Conservation (phyloP, 1,140 invertebrate genomes). For the Drosophila hydei region DNA sequence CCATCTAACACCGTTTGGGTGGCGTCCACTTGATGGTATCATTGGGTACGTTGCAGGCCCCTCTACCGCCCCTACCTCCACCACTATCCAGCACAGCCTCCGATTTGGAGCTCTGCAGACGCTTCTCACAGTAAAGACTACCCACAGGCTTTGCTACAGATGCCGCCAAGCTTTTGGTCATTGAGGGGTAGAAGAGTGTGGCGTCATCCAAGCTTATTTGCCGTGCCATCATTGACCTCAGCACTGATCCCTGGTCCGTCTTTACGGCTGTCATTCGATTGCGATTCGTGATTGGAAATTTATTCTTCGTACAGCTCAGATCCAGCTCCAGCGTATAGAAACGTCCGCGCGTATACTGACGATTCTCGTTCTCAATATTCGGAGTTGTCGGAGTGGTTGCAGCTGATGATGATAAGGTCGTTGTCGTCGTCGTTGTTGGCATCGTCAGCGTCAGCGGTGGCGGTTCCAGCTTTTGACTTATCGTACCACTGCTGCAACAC, state of each 20-base stretch:
- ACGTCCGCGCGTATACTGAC: slow-evolving; percentile 63
- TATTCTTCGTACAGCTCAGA: slow-evolving; percentile 82
- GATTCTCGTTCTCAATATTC: slow-evolving; percentile 66
- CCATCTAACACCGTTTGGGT: neutral
- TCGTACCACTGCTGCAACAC: slow-evolving; percentile 56
- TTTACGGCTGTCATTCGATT: slow-evolving; percentile 32
- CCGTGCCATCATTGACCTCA: slow-evolving; percentile 6
- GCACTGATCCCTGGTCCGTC: slow-evolving; percentile 1
- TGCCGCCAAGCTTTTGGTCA: slow-evolving; percentile 74
- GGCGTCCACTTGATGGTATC: slow-evolving; percentile 32
- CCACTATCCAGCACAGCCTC: slow-evolving; percentile 59
- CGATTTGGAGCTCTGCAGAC: slow-evolving; percentile 76
- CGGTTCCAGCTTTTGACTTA: slow-evolving; percentile 35
- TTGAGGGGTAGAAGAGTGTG: slow-evolving; percentile 23
- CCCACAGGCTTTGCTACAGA: slow-evolving; percentile 72
- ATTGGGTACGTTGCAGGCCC: slow-evolving; percentile 13
- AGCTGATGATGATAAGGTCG: neutral
- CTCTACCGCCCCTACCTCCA: neutral
- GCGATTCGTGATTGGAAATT: slow-evolving; percentile 83
- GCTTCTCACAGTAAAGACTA: slow-evolving; percentile 78
- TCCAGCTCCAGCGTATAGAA: slow-evolving; percentile 81
- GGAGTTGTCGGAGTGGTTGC: neutral
- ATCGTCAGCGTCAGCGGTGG: neutral
- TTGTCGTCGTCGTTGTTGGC: neutral
- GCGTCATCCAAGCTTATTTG: slow-evolving; percentile 29